A percentile compares a stretch with the other conserved stretches of the same genome.
phyloP scores from a whole-genome alignment of 2,113 vertebrate species.

The Proterorhinus semilunaris region DNA sequence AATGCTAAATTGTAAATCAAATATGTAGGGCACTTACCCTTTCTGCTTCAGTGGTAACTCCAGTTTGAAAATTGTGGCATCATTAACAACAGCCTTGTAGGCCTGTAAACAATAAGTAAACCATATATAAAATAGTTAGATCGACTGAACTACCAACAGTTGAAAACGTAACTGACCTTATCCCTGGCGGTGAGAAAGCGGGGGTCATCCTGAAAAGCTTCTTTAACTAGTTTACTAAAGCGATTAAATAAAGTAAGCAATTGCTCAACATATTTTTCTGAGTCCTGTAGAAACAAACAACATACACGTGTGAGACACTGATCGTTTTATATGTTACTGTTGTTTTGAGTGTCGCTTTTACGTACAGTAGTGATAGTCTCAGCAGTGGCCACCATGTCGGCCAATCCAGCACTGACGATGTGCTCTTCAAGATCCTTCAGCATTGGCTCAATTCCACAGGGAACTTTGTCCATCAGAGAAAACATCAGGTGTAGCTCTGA shows the following conservation, averaged over 20 bases:
- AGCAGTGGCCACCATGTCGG: slow-evolving; percentile 97
- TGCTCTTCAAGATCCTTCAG: slow-evolving; percentile 96
- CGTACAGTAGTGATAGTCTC: slow-evolving; percentile 94
- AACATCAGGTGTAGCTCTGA: slow-evolving; percentile 96
- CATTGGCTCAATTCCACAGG: slow-evolving; percentile 94
- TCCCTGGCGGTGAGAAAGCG: slow-evolving; percentile 97
- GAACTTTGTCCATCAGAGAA: slow-evolving; percentile 97
- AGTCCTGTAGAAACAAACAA: slow-evolving; percentile 79
- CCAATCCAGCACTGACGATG: slow-evolving; percentile 92
- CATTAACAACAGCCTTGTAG: slow-evolving; percentile 97
- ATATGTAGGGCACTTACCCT: slow-evolving; percentile 78
- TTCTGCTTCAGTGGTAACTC: slow-evolving; percentile 97
- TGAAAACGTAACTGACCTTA: slow-evolving; percentile 73
- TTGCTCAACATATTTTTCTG: slow-evolving; percentile 97
- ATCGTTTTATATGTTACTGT: neutral
- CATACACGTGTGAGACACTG: neutral
- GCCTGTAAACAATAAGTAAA: slow-evolving; percentile 71
- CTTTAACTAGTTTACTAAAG: slow-evolving; percentile 97
- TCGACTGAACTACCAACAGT: neutral
- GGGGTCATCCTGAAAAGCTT: slow-evolving; percentile 96
- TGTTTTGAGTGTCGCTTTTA: neutral
- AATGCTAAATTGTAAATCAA: neutral
- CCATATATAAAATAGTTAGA: neutral
- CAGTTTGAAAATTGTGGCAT: slow-evolving; percentile 98
- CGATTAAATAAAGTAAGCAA: slow-evolving; percentile 94